Evolutionary conservation across 2,797 vertebrate species (phyloP).

Genomic region (Channallabes apus): DNA sequence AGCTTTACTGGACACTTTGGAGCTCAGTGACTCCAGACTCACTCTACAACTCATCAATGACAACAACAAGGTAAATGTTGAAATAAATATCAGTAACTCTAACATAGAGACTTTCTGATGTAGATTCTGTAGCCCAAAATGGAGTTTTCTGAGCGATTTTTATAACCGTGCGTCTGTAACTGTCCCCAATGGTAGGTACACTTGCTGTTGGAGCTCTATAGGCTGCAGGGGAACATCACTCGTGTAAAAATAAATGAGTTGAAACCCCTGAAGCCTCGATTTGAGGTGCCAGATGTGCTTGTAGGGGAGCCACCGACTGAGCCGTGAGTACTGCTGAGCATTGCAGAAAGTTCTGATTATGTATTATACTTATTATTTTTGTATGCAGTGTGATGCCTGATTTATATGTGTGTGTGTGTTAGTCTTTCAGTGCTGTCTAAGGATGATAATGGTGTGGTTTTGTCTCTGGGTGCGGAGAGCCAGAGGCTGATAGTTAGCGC

Average conservation of each 20-base stretch:
- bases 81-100: not conserved
- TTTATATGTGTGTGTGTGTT: not conserved
- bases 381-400: not conserved
- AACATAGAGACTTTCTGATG: not conserved
- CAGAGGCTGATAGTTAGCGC: slow-evolving; percentile 86
- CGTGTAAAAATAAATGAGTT: slow-evolving; percentile 79
- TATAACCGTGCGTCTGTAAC: not conserved
- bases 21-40: slow-evolving; percentile 81
- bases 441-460: slow-evolving; percentile 87
- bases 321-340: slow-evolving; percentile 62
- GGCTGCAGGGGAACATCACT: slow-evolving; percentile 77
- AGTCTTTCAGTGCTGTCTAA: slow-evolving; percentile 78
- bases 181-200: slow-evolving; percentile 64
- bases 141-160: not conserved
- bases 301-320: slow-evolving; percentile 69
- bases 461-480: slow-evolving; percentile 78
- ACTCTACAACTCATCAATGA: slow-evolving; percentile 82
- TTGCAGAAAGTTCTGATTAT: not conserved
- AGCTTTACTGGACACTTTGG: slow-evolving; percentile 86
- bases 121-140: not conserved
- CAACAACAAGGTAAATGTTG: slow-evolving; percentile 74
- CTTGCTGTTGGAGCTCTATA: slow-evolving; percentile 77
- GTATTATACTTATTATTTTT: not conserved
- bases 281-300: slow-evolving; percentile 77
- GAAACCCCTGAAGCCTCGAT: slow-evolving; percentile 73